Evolutionary conservation across 2,113 vertebrate genomes (phyloP).

Genomic region (Forbesichthys papilliferus): DNA sequence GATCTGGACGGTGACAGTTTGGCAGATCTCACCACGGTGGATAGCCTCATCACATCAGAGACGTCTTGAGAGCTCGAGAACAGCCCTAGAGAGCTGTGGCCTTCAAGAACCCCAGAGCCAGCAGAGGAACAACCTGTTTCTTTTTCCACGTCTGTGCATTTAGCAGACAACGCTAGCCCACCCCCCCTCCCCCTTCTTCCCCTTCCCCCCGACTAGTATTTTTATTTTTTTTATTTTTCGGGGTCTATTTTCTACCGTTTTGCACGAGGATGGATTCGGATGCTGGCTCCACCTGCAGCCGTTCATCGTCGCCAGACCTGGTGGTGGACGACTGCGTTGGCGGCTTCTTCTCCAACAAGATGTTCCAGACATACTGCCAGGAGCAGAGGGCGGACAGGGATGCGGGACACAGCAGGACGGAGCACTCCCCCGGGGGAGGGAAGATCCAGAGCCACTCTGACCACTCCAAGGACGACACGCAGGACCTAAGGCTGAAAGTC

Average conservation of each 20-base stretch:
- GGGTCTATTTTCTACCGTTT: slow-evolving; percentile 4
- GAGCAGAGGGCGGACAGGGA: slow-evolving; percentile 37
- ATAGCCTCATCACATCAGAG: slow-evolving; percentile 29
- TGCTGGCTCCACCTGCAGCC: slow-evolving; percentile 75
- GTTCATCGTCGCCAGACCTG: slow-evolving; percentile 81
- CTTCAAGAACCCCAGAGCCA: neutral
- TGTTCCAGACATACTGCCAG: slow-evolving; percentile 74
- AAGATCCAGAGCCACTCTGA: slow-evolving; percentile 58
- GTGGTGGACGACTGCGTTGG: slow-evolving; percentile 68
- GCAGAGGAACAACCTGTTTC: slow-evolving; percentile 13
- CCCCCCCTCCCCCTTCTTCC: neutral
- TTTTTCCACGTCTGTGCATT: neutral
- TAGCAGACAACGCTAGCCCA: no score
- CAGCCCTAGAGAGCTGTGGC: slow-evolving; percentile 9
- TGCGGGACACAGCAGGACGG: slow-evolving; percentile 16
- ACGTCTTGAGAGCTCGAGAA: slow-evolving; percentile 17
- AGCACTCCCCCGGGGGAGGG: slow-evolving; percentile 19
- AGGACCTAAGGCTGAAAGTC: slow-evolving; percentile 82
- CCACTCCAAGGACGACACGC: slow-evolving; percentile 63
- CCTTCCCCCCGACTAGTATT: neutral
- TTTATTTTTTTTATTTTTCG: slow-evolving; percentile 5
- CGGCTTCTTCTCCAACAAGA: slow-evolving; percentile 74
- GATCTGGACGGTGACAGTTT: slow-evolving; percentile 61
- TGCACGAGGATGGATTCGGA: slow-evolving; percentile 76
- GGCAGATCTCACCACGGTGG: slow-evolving; percentile 42